Base-by-base conservation (phyloP, 1,140 invertebrate genomes). In the Chironomus tepperi region DNA sequence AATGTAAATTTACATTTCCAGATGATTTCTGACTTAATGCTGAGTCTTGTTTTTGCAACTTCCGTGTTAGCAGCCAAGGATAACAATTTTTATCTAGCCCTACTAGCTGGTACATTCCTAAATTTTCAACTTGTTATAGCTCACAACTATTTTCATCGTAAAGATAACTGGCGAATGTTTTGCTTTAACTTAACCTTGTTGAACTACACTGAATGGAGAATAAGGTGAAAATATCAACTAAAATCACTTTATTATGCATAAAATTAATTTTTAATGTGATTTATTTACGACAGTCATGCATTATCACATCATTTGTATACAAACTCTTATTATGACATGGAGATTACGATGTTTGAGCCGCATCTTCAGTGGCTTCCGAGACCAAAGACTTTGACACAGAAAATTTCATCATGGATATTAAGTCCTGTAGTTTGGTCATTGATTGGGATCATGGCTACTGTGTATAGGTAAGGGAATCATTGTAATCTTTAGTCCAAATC, bases 101-200 rank as follows among this genome's bases (percentile, higher is more conserved):
- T 84, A 7, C 16, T 87, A 16, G 78, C 85, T 74, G 89, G 87
- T 2, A 74, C 88, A 5, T 80, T 86, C 21, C 79, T 94, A 0
- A 81, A 83, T 24, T 86, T 88, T 79, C 83, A 86, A 0, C 81
- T 84, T 12, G 84, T 89, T 42, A 84, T 83, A 18, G 87, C 88
- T 0, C 93, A 96, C 79, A 96, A 95, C 81, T 96, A 91, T 79
- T 89, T 94, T 73, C 93, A 96, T 79, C 86, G 89, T 77, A 86
- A 85, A 21, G 89, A 95, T 78, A 93, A 87, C 79, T 93, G 91
- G 85, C 86, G 93, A 72, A 93, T 93, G 89, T 93, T 91, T 78
- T 87, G 91, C 64, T 92, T 91, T 75, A 90, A 94, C 78, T 79
- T 95, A 15, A 83, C 84, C 42, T 79, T 89, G 73, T 80, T 91